Percentiles rank a stretch among this genome's conserved stretches.
Evolutionary conservation across 2,113 vertebrate species (phyloP).

Genomic region (Notiomystis cincta): DNA sequence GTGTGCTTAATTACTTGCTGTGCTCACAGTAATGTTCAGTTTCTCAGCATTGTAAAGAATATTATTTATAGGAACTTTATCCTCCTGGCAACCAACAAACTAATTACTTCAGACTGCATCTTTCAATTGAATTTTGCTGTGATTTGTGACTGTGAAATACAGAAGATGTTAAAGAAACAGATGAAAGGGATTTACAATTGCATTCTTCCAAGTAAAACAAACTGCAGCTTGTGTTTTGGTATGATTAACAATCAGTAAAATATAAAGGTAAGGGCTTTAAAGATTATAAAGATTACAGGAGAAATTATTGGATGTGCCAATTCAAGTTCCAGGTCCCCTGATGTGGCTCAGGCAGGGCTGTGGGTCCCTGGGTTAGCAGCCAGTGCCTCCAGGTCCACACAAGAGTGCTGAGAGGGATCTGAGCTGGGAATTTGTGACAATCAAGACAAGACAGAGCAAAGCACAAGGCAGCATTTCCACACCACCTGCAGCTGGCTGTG

Average conservation of each 20-base stretch:
- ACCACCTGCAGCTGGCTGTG: background rate
- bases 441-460: background rate
- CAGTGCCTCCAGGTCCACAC: background rate
- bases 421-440: background rate
- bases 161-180: background rate
- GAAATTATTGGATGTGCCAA: background rate
- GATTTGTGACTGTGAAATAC: background rate
- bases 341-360: background rate
- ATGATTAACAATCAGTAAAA: background rate
- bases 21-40: background rate
- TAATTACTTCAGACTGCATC: background rate
- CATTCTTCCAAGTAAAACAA: background rate
- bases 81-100: background rate
- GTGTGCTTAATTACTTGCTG: background rate
- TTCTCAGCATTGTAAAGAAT: background rate
- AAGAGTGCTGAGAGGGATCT: fast-evolving
- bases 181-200: background rate
- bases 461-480: background rate
- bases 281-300: background rate
- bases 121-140: background rate
- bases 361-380: background rate
- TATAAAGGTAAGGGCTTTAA: background rate
- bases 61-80: background rate
- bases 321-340: background rate
- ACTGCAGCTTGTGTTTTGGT: background rate